Evolutionary conservation across 2,797 vertebrate genomes (phyloP).

Genomic region (Acridotheres tristis): DNA sequence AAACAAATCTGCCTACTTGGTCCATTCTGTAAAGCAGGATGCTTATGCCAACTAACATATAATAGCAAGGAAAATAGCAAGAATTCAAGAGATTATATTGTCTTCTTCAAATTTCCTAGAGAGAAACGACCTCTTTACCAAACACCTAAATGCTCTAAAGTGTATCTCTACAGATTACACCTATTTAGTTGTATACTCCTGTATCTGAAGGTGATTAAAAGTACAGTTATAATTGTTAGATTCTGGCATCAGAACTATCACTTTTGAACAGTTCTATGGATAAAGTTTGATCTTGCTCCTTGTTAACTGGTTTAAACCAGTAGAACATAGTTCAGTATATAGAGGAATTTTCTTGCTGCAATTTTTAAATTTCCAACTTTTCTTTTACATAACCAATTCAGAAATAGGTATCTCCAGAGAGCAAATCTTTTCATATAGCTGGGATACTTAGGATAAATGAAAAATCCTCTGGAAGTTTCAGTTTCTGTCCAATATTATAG

Average conservation of each 20-base stretch:
- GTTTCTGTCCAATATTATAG: not conserved
- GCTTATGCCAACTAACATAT: conserved; percentile 56
- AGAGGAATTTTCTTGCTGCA: not conserved
- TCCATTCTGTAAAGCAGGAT: conserved; percentile 50
- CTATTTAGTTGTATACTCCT: not conserved
- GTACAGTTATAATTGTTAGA: not conserved
- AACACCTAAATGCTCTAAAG: not conserved
- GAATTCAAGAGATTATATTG: conserved; percentile 65
- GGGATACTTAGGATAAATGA: not conserved
- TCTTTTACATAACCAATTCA: not conserved
- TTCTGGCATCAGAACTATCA: not conserved
- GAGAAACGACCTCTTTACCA: not conserved
- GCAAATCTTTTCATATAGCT: not conserved
- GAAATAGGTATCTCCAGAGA: not conserved
- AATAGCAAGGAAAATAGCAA: conserved; percentile 59
- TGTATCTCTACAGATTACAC: not conserved
- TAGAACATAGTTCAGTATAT: not conserved
- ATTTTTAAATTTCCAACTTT: not conserved
- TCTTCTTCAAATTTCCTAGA: not conserved
- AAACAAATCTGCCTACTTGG: not conserved
- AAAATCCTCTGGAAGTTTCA: not conserved
- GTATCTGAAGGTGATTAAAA: not conserved
- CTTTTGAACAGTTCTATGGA: not conserved
- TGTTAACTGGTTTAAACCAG: not conserved
- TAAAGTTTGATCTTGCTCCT: not conserved